Conservation (phyloP, 2,888 invertebrate genomes). For the Drepanosiphum platanoidis region DNA sequence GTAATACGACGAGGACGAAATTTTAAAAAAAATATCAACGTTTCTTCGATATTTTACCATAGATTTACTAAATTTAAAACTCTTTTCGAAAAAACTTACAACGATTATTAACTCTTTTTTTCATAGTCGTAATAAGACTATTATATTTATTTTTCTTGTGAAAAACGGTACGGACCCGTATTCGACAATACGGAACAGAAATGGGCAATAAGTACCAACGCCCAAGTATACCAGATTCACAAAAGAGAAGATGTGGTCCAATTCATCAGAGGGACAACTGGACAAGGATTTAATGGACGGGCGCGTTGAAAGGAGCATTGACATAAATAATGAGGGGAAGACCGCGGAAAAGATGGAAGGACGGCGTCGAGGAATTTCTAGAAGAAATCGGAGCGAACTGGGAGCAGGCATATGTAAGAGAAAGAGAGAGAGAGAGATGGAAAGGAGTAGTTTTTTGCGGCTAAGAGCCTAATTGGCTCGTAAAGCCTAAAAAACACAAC, state of each 20-base stretch:
- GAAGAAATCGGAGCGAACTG: not conserved
- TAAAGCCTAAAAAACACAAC: too few relatives aligned
- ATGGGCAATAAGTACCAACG: not conserved
- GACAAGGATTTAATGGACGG: not conserved
- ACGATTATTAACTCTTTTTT: too few relatives aligned
- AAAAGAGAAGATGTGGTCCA: conserved; percentile 25
- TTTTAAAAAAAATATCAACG: too few relatives aligned
- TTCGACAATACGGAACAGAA: not conserved
- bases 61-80: too few relatives aligned
- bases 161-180: too few relatives aligned
- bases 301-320: not conserved
- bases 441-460: conserved; percentile 14
- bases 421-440: conserved; percentile 6
- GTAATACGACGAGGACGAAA: too few relatives aligned
- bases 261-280: conserved; percentile 3
- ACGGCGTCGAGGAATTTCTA: not conserved
- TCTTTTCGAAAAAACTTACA: too few relatives aligned
- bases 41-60: too few relatives aligned
- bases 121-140: too few relatives aligned
- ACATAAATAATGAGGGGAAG: not conserved
- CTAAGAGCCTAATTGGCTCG: conserved; percentile 25
- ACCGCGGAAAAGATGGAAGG: conserved; percentile 4
- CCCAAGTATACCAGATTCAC: not conserved
- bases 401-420: conserved; percentile 8
- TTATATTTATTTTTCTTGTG: too few relatives aligned